Evolutionary conservation across 2,888 invertebrate genomes (phyloP).

Genomic region (Ormyrus thymus): DNA sequence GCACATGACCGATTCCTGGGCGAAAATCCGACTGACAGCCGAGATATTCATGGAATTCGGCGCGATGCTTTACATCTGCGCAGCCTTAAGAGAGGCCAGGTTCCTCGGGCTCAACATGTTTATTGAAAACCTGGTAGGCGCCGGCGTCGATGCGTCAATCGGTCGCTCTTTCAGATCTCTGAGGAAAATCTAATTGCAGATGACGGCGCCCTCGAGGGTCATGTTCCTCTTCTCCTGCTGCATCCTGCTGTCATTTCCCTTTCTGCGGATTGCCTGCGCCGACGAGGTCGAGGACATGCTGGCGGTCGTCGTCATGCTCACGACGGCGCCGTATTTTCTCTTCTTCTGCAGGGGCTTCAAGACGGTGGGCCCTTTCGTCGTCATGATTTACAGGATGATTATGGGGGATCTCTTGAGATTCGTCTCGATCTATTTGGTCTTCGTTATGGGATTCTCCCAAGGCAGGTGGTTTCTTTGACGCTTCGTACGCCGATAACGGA

Average conservation of each 20-base stretch:
- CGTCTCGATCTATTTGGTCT: constrained; percentile 96
- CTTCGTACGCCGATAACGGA: too few relatives aligned
- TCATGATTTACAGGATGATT: constrained; percentile 99
- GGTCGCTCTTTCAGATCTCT: background rate
- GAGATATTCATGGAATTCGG: constrained; percentile 89
- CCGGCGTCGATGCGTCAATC: constrained; percentile 47
- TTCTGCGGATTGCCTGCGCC: constrained; percentile 88
- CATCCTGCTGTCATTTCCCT: constrained; percentile 90
- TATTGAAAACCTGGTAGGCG: constrained; percentile 91
- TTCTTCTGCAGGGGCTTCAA: constrained; percentile 99
- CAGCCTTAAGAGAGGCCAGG: constrained; percentile 90
- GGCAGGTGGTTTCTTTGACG: constrained; percentile 71
- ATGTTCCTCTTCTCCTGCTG: constrained; percentile 96
- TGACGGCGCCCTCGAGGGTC: constrained; percentile 91
- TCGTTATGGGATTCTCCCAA: constrained; percentile 98
- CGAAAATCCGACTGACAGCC: constrained; percentile 84
- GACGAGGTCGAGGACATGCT: constrained; percentile 93
- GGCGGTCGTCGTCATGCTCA: constrained; percentile 94
- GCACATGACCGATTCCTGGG: constrained; percentile 79
- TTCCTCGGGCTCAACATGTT: constrained; percentile 96
- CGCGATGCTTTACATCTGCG: constrained; percentile 88
- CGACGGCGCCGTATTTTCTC: constrained; percentile 96
- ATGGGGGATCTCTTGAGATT: constrained; percentile 96
- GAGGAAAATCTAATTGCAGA: constrained; percentile 75
- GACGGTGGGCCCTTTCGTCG: constrained; percentile 99